Percentiles rank a stretch among this genome's conserved stretches.
Evolutionary conservation across 2,113 vertebrate species (phyloP).

Genomic region (Turdus rufiventris): DNA sequence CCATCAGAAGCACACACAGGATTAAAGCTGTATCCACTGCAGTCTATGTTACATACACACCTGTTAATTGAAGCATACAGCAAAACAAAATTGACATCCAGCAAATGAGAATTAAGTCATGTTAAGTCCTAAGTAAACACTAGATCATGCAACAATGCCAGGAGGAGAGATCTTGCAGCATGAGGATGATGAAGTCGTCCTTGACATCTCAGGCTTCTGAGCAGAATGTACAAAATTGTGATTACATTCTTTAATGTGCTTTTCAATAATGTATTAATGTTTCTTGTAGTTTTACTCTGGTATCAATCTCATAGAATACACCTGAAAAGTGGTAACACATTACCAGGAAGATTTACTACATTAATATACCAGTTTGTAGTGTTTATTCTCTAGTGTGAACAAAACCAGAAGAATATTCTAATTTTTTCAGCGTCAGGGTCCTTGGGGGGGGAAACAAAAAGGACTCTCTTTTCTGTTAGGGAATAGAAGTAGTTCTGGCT

Average conservation of each 20-base stretch:
- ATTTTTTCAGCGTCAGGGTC: background rate
- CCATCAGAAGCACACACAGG: slow-evolving; percentile 93
- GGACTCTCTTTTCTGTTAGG: background rate
- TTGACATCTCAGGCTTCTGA: background rate
- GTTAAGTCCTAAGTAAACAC: background rate
- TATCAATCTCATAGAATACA: background rate
- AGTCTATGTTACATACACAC: slow-evolving; percentile 97
- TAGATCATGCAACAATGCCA: background rate
- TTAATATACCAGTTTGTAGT: background rate
- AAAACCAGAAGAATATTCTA: background rate
- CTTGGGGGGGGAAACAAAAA: background rate
- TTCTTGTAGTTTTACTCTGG: background rate
- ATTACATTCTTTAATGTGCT: background rate
- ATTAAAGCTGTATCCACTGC: slow-evolving; percentile 96
- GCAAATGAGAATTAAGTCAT: background rate
- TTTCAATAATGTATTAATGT: background rate
- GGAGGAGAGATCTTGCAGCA: fast-evolving
- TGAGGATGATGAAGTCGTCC: background rate
- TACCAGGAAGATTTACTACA: background rate
- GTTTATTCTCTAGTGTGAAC: background rate
- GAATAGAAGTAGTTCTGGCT: background rate
- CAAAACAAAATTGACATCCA: background rate
- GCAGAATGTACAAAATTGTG: background rate
- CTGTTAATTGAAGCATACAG: slow-evolving; percentile 70
- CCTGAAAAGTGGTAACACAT: background rate